A percentile compares a stretch with the other conserved stretches of the same genome.
Evolutionary conservation across 2,888 invertebrate genomes (phyloP).

Genomic region (Muscina levida): DNA sequence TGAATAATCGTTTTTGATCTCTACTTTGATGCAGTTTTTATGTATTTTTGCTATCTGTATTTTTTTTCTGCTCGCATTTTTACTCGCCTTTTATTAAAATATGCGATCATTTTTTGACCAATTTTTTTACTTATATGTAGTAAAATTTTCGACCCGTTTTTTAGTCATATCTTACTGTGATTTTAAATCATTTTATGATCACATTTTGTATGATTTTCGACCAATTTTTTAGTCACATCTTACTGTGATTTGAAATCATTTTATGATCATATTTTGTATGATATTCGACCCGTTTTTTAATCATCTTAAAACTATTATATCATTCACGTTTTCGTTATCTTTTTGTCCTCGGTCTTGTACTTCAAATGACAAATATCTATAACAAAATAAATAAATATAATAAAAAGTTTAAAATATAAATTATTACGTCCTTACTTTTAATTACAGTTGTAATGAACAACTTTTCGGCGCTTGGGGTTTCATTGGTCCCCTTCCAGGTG

Average conservation of each 20-base stretch:
- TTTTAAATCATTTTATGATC: constrained; percentile 5
- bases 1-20: constrained; percentile 21
- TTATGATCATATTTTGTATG: background rate
- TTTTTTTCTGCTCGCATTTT: constrained; percentile 1
- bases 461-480: constrained; percentile 35
- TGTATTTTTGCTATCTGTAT: constrained; percentile 8
- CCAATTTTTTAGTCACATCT: too few relatives aligned
- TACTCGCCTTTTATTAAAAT: background rate
- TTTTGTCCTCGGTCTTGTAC: constrained; percentile 14
- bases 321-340: background rate
- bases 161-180: background rate
- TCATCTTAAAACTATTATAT: background rate
- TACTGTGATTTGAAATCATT: too few relatives aligned
- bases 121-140: background rate
- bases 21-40: constrained; percentile 30
- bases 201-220: too few relatives aligned
- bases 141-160: too few relatives aligned
- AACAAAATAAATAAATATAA: background rate
- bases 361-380: constrained; percentile 15
- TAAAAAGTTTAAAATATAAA: too few relatives aligned
- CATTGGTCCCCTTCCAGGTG: background rate
- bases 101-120: constrained; percentile 9
- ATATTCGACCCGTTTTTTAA: background rate
- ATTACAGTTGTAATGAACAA: constrained; percentile 21
- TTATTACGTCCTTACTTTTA: constrained; percentile 18